These are phyloP conservation scores for Symphodus melops DNA, from an alignment of 2,113 vertebrate species.

Conservation along the genomic window DNA sequence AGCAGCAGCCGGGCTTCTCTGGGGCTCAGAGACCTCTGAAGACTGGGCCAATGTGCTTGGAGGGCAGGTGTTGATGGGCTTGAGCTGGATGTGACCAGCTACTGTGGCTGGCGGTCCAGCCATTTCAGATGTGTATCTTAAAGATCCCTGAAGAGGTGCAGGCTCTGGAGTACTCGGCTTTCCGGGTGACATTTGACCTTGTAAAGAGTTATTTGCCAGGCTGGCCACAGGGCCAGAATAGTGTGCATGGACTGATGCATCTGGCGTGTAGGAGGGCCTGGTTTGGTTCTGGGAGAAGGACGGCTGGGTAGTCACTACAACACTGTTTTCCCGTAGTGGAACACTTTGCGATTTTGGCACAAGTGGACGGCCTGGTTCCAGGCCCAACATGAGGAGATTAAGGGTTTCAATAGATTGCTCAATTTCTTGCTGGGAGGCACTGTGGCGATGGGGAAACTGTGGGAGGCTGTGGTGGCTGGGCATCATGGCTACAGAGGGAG, in stretches of 20 bases:
- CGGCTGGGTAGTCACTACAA: constrained; percentile 86
- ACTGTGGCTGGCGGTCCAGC: constrained; percentile 37
- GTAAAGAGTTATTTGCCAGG: constrained; percentile 33
- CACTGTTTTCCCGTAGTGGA: constrained; percentile 77
- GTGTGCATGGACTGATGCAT: constrained; percentile 53
- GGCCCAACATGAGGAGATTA: constrained; percentile 94
- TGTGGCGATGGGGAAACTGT: constrained; percentile 87
- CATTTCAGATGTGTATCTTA: constrained; percentile 61
- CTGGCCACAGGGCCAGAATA: constrained; percentile 47
- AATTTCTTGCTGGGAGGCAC: constrained; percentile 92
- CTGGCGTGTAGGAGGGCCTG: constrained; percentile 77
- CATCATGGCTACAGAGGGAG: constrained; percentile 47
- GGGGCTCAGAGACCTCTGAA: constrained; percentile 59
- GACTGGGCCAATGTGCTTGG: constrained; percentile 68
- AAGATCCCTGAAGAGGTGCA: constrained; percentile 52
- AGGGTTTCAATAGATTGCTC: constrained; percentile 96
- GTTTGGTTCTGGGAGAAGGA: constrained; percentile 82
- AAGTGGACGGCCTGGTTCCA: constrained; percentile 80
- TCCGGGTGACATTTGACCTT: constrained; percentile 49
- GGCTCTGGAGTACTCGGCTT: constrained; percentile 65
- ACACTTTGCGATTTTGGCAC: constrained; percentile 92
- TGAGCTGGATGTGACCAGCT: constrained; percentile 75
- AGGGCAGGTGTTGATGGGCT: constrained; percentile 74
- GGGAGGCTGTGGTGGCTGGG: constrained; percentile 90
- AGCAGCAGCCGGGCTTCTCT: constrained; percentile 52